Conservation (phyloP, 2,888 invertebrate genomes). For the Melinaea menophilus region DNA sequence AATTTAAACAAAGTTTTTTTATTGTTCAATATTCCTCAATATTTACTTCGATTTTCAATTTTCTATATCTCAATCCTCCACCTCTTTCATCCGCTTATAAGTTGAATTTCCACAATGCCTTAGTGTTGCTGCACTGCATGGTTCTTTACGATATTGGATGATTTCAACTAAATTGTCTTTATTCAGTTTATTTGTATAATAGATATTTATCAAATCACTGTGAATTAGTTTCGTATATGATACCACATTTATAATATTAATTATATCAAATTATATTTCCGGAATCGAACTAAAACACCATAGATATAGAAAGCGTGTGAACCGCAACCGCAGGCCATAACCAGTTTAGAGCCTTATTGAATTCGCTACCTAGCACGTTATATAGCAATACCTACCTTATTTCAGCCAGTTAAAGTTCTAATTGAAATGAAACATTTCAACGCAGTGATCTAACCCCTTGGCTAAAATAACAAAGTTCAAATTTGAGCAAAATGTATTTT, state of each 20-base stretch:
- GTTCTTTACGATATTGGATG: too few relatives aligned
- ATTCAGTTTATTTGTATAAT: too few relatives aligned
- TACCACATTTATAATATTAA: not conserved
- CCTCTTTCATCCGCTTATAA: too few relatives aligned
- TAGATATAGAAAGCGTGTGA: slow-evolving; percentile 17
- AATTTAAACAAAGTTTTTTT: too few relatives aligned
- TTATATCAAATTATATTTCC: slow-evolving; percentile 1
- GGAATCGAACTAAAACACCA: slow-evolving; percentile 15
- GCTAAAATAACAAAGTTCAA: slow-evolving; percentile 4
- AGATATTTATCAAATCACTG: too few relatives aligned
- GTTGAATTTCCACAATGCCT: too few relatives aligned
- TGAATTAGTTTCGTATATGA: not conserved
- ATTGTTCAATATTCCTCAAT: too few relatives aligned
- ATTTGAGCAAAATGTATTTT: slow-evolving; percentile 3
- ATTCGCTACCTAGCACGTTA: slow-evolving; percentile 11
- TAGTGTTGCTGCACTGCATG: too few relatives aligned
- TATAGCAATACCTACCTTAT: slow-evolving; percentile 7
- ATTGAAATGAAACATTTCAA: not conserved
- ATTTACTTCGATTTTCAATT: too few relatives aligned
- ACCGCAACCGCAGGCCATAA: slow-evolving; percentile 28
- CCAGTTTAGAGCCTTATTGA: slow-evolving; percentile 30
- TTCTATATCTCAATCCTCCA: too few relatives aligned
- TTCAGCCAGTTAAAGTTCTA: slow-evolving; percentile 1
- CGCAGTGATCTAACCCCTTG: not conserved
- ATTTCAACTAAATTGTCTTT: too few relatives aligned